Evolutionary conservation across 2,888 invertebrate species (phyloP).

Genomic region (Choristoneura rosaceana): DNA sequence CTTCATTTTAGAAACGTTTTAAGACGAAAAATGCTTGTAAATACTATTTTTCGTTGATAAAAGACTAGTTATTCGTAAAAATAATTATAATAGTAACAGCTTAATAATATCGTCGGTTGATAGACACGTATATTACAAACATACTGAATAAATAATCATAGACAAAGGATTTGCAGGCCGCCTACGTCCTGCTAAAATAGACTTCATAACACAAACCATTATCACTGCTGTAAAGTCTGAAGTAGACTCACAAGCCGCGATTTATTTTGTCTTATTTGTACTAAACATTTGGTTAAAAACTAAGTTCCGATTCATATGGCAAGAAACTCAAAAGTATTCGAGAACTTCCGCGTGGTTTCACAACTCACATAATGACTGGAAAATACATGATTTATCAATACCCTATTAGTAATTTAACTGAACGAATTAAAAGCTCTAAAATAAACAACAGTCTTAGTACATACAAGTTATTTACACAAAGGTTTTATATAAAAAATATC

Average conservation of each 20-base stretch:
- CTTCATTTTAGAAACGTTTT: slow-evolving; percentile 46
- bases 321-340: slow-evolving; percentile 52
- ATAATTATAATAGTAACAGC: slow-evolving; percentile 44
- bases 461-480: slow-evolving; percentile 83
- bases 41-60: slow-evolving; percentile 55
- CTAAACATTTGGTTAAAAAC: slow-evolving; percentile 51
- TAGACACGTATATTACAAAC: neutral
- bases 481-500: slow-evolving; percentile 80
- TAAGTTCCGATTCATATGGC: slow-evolving; percentile 56
- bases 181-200: neutral
- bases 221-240: neutral
- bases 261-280: slow-evolving; percentile 46
- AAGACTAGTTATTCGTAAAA: slow-evolving; percentile 54
- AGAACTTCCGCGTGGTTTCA: slow-evolving; percentile 47
- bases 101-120: slow-evolving; percentile 16
- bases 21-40: slow-evolving; percentile 48
- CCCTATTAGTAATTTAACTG: slow-evolving; percentile 71
- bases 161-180: neutral
- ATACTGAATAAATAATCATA: slow-evolving; percentile 1
- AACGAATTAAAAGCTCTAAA: slow-evolving; percentile 83
- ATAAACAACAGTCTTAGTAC: slow-evolving; percentile 84
- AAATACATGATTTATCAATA: slow-evolving; percentile 77
- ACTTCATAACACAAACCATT: neutral
- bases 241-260: neutral
- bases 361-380: slow-evolving; percentile 72